phyloP scores from a whole-genome alignment of 2,888 invertebrate genomes.

The Oscheius sp. region DNA sequence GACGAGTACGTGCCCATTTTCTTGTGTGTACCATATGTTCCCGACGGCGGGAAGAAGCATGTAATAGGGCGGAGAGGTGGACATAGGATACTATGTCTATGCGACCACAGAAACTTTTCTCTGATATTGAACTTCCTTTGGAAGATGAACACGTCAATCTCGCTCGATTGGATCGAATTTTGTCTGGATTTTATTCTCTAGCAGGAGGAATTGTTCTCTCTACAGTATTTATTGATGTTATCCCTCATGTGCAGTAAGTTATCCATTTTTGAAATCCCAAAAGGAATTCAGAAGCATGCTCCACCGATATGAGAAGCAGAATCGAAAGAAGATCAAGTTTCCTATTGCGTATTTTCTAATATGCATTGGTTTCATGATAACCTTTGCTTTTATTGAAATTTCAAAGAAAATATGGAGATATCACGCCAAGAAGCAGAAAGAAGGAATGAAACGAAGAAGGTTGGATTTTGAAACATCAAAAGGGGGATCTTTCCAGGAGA shows the following conservation, averaged over 20 bases:
- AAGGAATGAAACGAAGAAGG: background rate
- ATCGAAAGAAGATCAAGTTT: background rate
- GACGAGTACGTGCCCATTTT: no score
- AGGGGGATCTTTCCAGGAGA: background rate
- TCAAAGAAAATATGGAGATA: background rate
- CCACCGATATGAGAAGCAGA: background rate
- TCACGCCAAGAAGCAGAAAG: background rate
- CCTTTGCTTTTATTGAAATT: background rate
- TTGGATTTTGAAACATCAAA: no score
- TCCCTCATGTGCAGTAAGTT: constrained; percentile 19
- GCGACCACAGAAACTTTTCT: no score
- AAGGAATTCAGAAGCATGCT: background rate
- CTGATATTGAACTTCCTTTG: no score
- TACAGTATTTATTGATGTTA: constrained; percentile 22
- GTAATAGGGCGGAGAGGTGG: no score
- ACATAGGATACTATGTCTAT: no score
- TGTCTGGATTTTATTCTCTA: constrained; percentile 4
- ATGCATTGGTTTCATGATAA: background rate
- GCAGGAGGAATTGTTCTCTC: constrained; percentile 14
- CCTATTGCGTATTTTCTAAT: background rate
- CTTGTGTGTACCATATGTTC: no score
- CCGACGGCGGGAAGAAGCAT: no score
- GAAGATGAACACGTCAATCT: background rate
- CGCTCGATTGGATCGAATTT: constrained; percentile 4
- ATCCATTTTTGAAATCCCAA: no score